Evolutionary conservation across 2,113 vertebrate genomes (phyloP), one percentile per base, ranked within the genome.

Genomic region (Anseranas semipalmata): DNA sequence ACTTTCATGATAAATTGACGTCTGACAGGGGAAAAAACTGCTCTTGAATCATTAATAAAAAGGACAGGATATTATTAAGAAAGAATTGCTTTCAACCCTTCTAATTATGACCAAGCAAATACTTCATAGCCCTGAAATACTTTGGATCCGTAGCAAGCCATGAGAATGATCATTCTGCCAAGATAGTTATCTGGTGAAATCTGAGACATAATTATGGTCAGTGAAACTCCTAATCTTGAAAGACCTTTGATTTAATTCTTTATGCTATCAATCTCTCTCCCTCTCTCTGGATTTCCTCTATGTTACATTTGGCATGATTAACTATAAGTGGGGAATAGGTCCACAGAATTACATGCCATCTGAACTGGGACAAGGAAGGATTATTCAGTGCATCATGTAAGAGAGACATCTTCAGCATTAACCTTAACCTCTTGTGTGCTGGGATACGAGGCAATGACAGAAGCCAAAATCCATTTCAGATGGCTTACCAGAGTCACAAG

Each of bases 201-300:
- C 77, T 18, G 55, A 93, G 87, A 75, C n/a, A 39, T 93, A 70
- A 75, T 93, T 93, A 89, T 2, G 28, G 91, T 71, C 92, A 83
- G 85, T 52, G 77, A 73, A 93, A 95, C 55, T 80, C 63, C 62
- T 77, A 50, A 93, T 92, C 94, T 90, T 91, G 70, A 94, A 94
- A 90, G 91, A 85, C 39, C 46, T 63, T 91, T 50, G 72, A 60
- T 85, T 91, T 68, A 76, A 79, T 93, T 70, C 68, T 89, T 70
- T 59, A 12, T 3, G 22, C 33, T n/a, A 46, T 90, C 77, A 74
- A 25, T 66, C 76, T 68, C 53, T 50, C 53, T 83, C 60, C 45
- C 60, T 79, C 48, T 62, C 71, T 59, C 95, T 92, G 92, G 83
- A 93, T 79, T 87, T 72, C 56, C 33, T 73, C 55, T 62, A 22